Percentiles rank a stretch among this genome's conserved stretches.
Evolutionary conservation across 1,140 invertebrate species (phyloP).

Genomic region (Anastrepha obliqua): DNA sequence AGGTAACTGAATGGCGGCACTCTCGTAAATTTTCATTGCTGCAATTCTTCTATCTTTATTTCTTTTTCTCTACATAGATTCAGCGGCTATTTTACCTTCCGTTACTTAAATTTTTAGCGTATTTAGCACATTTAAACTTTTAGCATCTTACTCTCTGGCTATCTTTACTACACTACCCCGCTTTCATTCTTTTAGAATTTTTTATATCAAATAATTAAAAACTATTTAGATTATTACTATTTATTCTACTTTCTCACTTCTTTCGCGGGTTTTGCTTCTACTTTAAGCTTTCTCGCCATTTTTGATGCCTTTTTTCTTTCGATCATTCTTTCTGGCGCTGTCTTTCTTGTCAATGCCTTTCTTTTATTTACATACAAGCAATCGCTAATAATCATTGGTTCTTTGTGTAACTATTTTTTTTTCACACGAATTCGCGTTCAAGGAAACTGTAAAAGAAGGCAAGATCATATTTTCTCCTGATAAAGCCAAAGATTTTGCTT

Average conservation of each 20-base stretch:
- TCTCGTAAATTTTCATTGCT: slow-evolving; percentile 17
- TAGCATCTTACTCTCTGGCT: neutral
- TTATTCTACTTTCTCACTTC: slow-evolving; percentile 3
- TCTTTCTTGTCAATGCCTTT: neutral
- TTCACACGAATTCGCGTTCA: slow-evolving; percentile 7
- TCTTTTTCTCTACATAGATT: neutral
- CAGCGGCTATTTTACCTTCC: neutral
- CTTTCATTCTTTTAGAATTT: too few species aligned
- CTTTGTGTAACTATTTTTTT: neutral
- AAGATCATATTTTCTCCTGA: slow-evolving; percentile 60
- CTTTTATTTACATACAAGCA: too few species aligned
- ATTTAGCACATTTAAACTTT: neutral
- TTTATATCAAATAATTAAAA: too few species aligned
- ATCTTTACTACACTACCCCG: too few species aligned
- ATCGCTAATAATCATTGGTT: neutral
- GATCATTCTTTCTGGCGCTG: too few species aligned
- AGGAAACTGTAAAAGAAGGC: slow-evolving; percentile 64
- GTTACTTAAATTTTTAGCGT: neutral
- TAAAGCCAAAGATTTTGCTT: slow-evolving; percentile 63
- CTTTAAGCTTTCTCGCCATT: neutral
- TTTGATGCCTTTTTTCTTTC: neutral
- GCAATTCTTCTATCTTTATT: neutral
- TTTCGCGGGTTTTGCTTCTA: neutral
- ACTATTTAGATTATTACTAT: neutral
- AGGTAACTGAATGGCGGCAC: slow-evolving; percentile 62